These are phyloP conservation scores for Hymenochirus boettgeri DNA, from an alignment of 2,113 vertebrate species.

Conservation along the genomic window DNA sequence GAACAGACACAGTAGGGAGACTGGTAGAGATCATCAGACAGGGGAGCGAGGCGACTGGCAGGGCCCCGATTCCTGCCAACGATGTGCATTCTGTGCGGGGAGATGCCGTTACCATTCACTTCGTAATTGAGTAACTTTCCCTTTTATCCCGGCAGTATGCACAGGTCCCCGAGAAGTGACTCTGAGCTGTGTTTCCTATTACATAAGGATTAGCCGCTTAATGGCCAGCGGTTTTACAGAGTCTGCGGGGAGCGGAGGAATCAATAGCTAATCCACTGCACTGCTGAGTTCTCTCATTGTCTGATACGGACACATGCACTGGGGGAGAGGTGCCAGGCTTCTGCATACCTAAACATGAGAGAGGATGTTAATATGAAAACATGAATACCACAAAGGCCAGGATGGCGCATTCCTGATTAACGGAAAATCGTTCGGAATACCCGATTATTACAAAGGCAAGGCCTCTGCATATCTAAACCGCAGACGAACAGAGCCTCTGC, in stretches of 20 bases:
- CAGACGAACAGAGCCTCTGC: neutral
- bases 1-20: too few species aligned
- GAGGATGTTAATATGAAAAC: neutral
- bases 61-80: too few species aligned
- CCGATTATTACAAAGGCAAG: neutral
- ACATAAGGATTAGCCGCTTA: conserved; percentile 34
- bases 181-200: conserved; percentile 29
- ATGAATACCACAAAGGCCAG: neutral
- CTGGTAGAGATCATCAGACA: too few species aligned
- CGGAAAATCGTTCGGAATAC: too few species aligned
- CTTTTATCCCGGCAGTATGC: neutral
- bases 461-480: neutral
- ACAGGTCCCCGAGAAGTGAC: conserved; percentile 14
- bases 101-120: neutral
- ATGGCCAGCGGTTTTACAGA: conserved; percentile 31
- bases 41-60: too few species aligned
- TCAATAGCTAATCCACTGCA: conserved; percentile 41
- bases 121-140: neutral
- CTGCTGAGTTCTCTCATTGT: conserved; percentile 26
- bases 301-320: conserved; percentile 15
- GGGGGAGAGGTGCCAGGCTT: neutral
- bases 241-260: conserved; percentile 35
- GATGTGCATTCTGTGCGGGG: neutral
- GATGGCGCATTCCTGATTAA: too few species aligned
- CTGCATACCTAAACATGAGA: neutral